Conservation (phyloP, 2,113 vertebrate species). For the Pleuronectes platessa region DNA sequence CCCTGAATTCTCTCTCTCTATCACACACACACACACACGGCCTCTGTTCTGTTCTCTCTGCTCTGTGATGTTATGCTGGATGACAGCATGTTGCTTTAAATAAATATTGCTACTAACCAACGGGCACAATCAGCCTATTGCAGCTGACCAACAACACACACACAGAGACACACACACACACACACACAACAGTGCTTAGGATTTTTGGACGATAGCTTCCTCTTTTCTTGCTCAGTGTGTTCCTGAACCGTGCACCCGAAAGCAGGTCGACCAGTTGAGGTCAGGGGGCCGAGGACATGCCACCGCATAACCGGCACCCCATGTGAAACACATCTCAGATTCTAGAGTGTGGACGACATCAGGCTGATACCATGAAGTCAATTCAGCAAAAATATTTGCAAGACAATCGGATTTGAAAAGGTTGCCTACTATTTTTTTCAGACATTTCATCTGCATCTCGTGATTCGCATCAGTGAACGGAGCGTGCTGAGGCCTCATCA, state of each 20-base stretch:
- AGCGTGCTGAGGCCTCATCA: background rate
- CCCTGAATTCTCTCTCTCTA: background rate
- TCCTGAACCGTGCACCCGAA: background rate
- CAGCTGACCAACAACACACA: slow-evolving; percentile 14
- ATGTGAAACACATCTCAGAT: too few relatives aligned
- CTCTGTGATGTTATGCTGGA: slow-evolving; percentile 63
- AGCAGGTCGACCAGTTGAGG: too few relatives aligned
- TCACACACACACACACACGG: background rate
- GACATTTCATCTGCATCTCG: background rate
- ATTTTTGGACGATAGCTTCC: slow-evolving; percentile 25
- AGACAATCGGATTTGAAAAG: too few relatives aligned
- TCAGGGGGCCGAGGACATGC: background rate
- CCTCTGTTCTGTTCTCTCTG: background rate
- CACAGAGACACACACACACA: background rate
- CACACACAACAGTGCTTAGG: background rate
- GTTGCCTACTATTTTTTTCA: too few relatives aligned
- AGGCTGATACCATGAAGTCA: background rate
- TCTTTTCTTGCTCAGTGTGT: background rate
- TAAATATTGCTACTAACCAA: slow-evolving; percentile 67
- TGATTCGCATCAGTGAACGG: background rate
- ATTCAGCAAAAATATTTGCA: too few relatives aligned
- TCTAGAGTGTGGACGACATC: background rate
- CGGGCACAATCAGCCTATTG: slow-evolving; percentile 31
- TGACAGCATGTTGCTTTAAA: slow-evolving; percentile 78
- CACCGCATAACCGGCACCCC: background rate